A percentile compares a stretch with the other conserved stretches of the same genome.
Conservation (phyloP, 2,113 vertebrate species). For the Pelecanus crispus region DNA sequence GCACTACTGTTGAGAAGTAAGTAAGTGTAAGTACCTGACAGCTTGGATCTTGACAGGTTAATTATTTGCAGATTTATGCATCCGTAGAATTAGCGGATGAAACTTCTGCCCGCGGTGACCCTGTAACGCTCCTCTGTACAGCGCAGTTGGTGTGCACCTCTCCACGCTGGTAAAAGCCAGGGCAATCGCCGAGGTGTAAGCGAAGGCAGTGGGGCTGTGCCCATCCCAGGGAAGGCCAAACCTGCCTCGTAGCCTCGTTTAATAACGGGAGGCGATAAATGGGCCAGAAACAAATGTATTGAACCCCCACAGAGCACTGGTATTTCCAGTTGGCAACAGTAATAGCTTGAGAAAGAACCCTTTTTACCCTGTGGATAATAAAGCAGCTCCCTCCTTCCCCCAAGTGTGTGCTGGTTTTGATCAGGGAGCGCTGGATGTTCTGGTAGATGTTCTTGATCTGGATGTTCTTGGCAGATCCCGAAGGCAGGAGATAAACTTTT, state of each 20-base stretch:
- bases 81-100: background rate
- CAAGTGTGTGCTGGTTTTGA: background rate
- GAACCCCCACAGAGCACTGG: background rate
- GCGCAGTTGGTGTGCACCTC: accelerated
- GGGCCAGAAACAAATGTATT: background rate
- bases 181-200: accelerated
- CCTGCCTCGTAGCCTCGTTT: background rate
- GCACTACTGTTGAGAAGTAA: background rate
- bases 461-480: background rate
- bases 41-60: background rate
- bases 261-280: background rate
- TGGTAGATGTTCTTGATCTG: too few relatives aligned
- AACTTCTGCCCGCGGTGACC: accelerated
- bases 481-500: background rate
- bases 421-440: too few relatives aligned
- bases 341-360: background rate
- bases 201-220: accelerated
- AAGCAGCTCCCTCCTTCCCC: background rate
- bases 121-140: background rate
- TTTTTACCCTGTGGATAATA: background rate
- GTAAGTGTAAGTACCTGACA: too few relatives aligned
- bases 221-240: background rate
- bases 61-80: background rate
- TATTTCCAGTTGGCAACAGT: background rate
- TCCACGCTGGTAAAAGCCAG: background rate